Conservation (phyloP, 2,797 vertebrate genomes). For the Amblyopsis hoosieri region DNA sequence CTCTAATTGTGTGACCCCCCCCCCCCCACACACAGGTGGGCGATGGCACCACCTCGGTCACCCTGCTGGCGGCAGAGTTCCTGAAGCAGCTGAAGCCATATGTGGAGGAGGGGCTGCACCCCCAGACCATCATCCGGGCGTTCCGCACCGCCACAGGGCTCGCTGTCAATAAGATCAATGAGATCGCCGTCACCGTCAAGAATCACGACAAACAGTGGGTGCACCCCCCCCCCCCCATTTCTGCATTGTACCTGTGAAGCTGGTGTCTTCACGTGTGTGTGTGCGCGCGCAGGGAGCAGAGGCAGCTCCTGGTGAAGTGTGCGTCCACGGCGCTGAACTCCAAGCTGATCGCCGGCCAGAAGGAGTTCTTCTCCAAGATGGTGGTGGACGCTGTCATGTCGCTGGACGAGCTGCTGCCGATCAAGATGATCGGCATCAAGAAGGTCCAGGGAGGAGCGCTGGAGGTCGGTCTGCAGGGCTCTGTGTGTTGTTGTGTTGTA, state of each 20-base stretch:
- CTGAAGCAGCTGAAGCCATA: slow-evolving; percentile 94
- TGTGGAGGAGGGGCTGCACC: slow-evolving; percentile 94
- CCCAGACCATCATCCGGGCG: slow-evolving; percentile 96
- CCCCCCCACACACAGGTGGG: slow-evolving; percentile 80
- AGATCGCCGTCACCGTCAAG: slow-evolving; percentile 89
- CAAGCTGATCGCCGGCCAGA: slow-evolving; percentile 94
- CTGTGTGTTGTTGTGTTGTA: no score
- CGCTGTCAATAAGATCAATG: slow-evolving; percentile 90
- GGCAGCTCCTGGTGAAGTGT: slow-evolving; percentile 89
- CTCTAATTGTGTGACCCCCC: not conserved
- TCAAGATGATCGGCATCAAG: slow-evolving; percentile 99
- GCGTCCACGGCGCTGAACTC: slow-evolving; percentile 95
- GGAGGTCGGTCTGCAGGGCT: slow-evolving; percentile 78
- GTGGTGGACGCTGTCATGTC: slow-evolving; percentile 95
- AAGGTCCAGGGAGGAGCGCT: slow-evolving; percentile 96
- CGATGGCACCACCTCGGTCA: slow-evolving; percentile 96
- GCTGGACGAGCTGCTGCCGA: slow-evolving; percentile 90
- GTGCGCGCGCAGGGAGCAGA: slow-evolving; percentile 78
- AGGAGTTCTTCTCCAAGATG: slow-evolving; percentile 93
- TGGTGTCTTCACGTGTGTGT: not conserved
- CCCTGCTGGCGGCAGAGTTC: slow-evolving; percentile 93
- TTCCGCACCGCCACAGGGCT: slow-evolving; percentile 91
- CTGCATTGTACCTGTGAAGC: not conserved
- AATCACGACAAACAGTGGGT: slow-evolving; percentile 91
- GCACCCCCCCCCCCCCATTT: rapidly evolving